Percentiles rank a stretch among this genome's conserved stretches.
phyloP scores from a whole-genome alignment of 1,140 invertebrate species.

The Hirudo medicinalis region DNA sequence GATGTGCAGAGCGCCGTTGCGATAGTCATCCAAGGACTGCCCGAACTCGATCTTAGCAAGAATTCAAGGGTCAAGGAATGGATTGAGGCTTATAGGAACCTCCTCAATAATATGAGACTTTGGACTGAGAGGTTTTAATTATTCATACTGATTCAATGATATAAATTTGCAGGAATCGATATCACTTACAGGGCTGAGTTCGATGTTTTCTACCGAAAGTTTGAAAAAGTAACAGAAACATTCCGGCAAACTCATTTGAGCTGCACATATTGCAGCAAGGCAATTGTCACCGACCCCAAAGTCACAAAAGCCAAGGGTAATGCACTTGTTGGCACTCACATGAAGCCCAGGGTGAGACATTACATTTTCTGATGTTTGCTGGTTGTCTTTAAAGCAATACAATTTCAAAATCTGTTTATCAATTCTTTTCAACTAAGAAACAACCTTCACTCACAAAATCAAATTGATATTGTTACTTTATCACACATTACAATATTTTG shows the following conservation, averaged over 20 bases:
- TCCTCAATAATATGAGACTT: slow-evolving; percentile 65
- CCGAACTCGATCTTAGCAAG: slow-evolving; percentile 49
- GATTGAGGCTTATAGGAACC: slow-evolving; percentile 60
- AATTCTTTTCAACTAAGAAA: not conserved
- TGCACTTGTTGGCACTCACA: slow-evolving; percentile 46
- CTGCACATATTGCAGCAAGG: slow-evolving; percentile 88
- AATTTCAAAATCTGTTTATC: not conserved
- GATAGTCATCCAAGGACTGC: slow-evolving; percentile 57
- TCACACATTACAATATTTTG: too few species aligned
- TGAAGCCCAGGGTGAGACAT: slow-evolving; percentile 44
- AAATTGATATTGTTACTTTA: not conserved
- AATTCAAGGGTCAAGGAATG: slow-evolving; percentile 52
- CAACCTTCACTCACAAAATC: not conserved
- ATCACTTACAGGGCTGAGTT: slow-evolving; percentile 50
- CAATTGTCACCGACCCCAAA: slow-evolving; percentile 54
- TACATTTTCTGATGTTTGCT: not conserved
- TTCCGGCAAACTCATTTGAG: slow-evolving; percentile 69
- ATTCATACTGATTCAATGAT: too few species aligned
- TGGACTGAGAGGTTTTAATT: slow-evolving; percentile 53
- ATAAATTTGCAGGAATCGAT: too few species aligned
- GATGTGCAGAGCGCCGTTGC: slow-evolving; percentile 82
- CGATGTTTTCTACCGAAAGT: slow-evolving; percentile 56
- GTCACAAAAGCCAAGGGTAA: not conserved
- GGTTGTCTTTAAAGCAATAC: not conserved
- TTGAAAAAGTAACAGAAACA: slow-evolving; percentile 47